Conservation (phyloP, 2,888 invertebrate genomes). For the Latrodectus elegans region DNA sequence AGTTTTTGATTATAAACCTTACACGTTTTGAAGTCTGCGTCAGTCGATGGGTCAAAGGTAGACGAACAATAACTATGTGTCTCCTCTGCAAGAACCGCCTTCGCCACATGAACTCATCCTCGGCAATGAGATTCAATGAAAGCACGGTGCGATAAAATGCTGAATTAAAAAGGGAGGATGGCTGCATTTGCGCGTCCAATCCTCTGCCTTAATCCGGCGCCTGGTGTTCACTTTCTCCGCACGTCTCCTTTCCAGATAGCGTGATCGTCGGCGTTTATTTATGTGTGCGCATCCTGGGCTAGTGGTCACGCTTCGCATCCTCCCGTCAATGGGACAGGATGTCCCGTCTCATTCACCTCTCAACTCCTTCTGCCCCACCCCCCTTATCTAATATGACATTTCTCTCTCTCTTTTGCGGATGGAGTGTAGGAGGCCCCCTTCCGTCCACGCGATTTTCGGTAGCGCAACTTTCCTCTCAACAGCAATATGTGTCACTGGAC, state of each 20-base stretch:
- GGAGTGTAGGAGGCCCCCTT: constrained; percentile 21
- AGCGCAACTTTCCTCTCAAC: neutral
- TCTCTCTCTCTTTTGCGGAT: constrained; percentile 21
- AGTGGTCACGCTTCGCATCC: constrained; percentile 49
- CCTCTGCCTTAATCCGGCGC: neutral
- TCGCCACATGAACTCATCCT: neutral
- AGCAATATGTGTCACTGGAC: constrained; percentile 17
- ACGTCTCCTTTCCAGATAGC: constrained; percentile 41
- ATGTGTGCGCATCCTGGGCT: constrained; percentile 63
- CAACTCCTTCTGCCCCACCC: constrained; percentile 10
- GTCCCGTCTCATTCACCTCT: constrained; percentile 66
- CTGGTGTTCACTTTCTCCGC: constrained; percentile 58
- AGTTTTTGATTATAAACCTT: too few species aligned
- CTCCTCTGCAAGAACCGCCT: too few species aligned
- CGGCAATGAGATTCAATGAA: neutral
- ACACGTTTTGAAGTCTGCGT: too few species aligned
- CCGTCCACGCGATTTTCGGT: constrained; percentile 18
- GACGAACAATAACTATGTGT: too few species aligned
- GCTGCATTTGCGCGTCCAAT: neutral
- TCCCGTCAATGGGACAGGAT: constrained; percentile 68
- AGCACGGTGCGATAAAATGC: neutral
- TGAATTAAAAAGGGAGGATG: constrained; percentile 3
- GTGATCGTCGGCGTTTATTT: constrained; percentile 62
- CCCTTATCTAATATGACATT: constrained; percentile 26
- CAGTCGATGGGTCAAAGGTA: too few species aligned